Base-by-base conservation (phyloP, 2,113 vertebrate genomes). In the Tupaia tana region DNA sequence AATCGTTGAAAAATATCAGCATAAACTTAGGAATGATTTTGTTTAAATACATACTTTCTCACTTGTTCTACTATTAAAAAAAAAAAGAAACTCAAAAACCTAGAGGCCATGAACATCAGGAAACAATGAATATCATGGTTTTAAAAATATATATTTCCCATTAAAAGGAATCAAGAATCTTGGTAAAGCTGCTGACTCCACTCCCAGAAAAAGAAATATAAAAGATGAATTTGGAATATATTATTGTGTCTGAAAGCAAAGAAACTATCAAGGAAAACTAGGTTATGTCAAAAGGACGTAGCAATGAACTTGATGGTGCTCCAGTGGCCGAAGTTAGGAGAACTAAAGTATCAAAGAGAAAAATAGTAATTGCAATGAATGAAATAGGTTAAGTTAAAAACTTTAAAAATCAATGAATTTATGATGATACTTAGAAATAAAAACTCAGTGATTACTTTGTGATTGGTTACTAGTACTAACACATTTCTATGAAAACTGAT, bases 161-260 rank as follows among this genome's bases (percentile, higher is more conserved):
- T 88, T 90, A 27, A 94, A 81, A 96, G 31, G 27, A 84, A 90
- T n/a, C n/a, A 85, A 87, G 77, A 58, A 22, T 88, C 58, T 75
- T 90, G 84, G 86, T 25, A 77, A 94, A 95, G 95, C 34, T 95
- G 93, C 89, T 95, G 86, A 96, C 85, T 92, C 52, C 81, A 90
- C 59, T 29, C 63, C 56, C 93, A 56, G 63, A 80, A 77, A 13
- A 84, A 56, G 56, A 94, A 93, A 79, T 31, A 29, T 59, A 29
- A 29, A 89, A 82, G 56, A 80, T 67, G 81, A 86, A 80, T 52
- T 77, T 75, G 70, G 27, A 97, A 71, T 16, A 81, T 89, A 31
- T 11, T 43, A 1, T 77, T 88, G 8, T 64, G 59, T 13, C 15
- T 79, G n/a, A 70, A 94, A 78, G 24, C 79, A 78, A 61, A 86